Evolutionary conservation across 1,140 invertebrate genomes (phyloP), one percentile per base, ranked within the genome.

Genomic region (Bombus ignitus): DNA sequence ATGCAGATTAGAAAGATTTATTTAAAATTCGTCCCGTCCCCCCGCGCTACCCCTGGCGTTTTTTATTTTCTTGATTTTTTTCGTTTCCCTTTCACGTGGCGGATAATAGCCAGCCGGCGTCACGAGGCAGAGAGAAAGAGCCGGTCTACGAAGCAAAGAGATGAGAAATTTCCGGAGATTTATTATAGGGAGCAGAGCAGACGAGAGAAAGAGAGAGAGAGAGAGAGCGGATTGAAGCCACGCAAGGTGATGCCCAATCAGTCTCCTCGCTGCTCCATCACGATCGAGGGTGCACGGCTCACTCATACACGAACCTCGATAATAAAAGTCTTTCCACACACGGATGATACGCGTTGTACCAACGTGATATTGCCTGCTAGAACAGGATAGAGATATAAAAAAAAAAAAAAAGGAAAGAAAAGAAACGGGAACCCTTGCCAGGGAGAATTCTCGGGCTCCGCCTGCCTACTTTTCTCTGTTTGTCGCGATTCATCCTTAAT

Each of bases 221-320:
- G 39, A 37, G 62, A 37, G 59, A 62, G 75, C 65, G 81, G 83
- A 89, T 89, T 87, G 84, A 89, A 89, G 88, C 76, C 76, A 74
- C 74, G 88, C 88, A 77, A 89, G 88, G 76, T 89, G 88, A 89
- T 89, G 86, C 81, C 84, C 85, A 87, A 89, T 89, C 88, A 87
- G 88, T 81, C 79, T 89, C 84, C 62, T 77, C 62, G 76, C 75
- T 70, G 78, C 80, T 89, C 73, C 68, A 70, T 53, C 75, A 68
- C 88, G 84, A 87, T 87, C 88, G 88, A 87, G 81, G 70, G 79
- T 73, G 80, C 79, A 42, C 65, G 18, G 35, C 47, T 71, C 37
- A 70, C 77, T 22, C 78, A 74, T 72, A 80, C 25, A 47, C 72
- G 18, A 35, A 18, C 5, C 6, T 59, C 44, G 66, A 89, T 84